Conservation (phyloP, 2,113 vertebrate species). For the Bos indicus region DNA sequence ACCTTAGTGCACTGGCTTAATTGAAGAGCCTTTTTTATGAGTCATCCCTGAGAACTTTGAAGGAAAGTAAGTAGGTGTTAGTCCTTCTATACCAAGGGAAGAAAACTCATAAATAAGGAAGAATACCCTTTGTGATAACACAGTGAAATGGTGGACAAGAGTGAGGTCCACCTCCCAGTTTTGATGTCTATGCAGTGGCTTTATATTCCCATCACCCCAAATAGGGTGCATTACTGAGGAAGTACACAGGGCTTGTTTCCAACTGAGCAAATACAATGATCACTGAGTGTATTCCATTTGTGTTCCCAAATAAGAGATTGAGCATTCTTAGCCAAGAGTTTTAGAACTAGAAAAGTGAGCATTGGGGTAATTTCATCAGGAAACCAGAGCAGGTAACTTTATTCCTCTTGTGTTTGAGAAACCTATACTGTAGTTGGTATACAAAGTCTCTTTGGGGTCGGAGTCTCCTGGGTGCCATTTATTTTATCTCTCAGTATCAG, state of each 20-base stretch:
- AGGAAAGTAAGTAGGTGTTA: neutral
- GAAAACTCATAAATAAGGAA: neutral
- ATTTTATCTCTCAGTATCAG: neutral
- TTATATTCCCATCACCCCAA: neutral
- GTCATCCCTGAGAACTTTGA: neutral
- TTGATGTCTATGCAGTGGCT: neutral
- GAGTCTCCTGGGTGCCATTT: neutral
- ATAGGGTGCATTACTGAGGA: neutral
- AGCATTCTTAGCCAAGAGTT: neutral
- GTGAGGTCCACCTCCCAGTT: neutral
- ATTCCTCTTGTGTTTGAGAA: neutral
- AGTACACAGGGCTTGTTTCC: neutral
- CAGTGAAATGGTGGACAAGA: neutral
- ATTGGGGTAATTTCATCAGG: neutral
- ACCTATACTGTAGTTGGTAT: neutral
- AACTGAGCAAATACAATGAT: neutral
- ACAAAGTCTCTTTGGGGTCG: neutral
- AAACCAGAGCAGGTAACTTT: neutral
- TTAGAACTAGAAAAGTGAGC: constrained; percentile 16
- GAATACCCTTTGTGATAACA: neutral
- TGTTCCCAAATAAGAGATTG: neutral
- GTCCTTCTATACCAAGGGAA: neutral
- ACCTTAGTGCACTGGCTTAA: neutral
- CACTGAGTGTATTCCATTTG: neutral
- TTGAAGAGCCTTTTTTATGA: neutral